Base-by-base conservation (phyloP, 2,888 invertebrate species). In the Ochropacha duplaris region DNA sequence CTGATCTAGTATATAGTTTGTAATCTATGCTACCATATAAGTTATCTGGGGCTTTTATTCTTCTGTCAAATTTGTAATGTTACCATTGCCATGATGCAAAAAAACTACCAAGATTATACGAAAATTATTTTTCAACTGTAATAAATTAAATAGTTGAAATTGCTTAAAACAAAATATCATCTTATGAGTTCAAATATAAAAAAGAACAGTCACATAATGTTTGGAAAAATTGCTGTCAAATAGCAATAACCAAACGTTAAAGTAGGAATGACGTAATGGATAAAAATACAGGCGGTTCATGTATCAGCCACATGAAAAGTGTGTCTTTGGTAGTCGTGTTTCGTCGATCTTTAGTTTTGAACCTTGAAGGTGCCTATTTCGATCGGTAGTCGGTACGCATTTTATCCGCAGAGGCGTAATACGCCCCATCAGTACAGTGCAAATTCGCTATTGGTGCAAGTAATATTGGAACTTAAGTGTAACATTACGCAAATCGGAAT, bases 251-350 rank as follows among this genome's bases (percentile, higher is more conserved):
- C 57, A 86, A 88, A 88, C 90, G 88, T 76, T 58, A 4, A n/a
- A 19, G 55, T 55, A 36, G 54, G 57, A 62, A 77, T 87, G 83
- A 88, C 88, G 89, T 89, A 87, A 88, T 75, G 71, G 81, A 78
- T 83, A 87, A 87, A 89, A 87, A 87, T 90, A 90, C 63, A 69
- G 69, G 58, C 73, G 74, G 76, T 77, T 77, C 79, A 71, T 69
- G 69, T 78, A 78, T 67, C 78, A 71, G 69, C 64, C 70, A 65
- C 69, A 72, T 71, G 77, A 69, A 75, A 75, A 70, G 66, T 70
- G 64, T 71, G 71, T 62, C 65, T 66, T 58, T 65, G 66, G 64
- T 69, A 64, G 69, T 70, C 59, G 71, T 69, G 69, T 71, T 67
- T 67, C 73, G 74, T 67, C 74, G 68, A 67, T 67, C 65, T 61